Conservation (phyloP, 2,888 invertebrate species). For the Argyra leucocephala region DNA sequence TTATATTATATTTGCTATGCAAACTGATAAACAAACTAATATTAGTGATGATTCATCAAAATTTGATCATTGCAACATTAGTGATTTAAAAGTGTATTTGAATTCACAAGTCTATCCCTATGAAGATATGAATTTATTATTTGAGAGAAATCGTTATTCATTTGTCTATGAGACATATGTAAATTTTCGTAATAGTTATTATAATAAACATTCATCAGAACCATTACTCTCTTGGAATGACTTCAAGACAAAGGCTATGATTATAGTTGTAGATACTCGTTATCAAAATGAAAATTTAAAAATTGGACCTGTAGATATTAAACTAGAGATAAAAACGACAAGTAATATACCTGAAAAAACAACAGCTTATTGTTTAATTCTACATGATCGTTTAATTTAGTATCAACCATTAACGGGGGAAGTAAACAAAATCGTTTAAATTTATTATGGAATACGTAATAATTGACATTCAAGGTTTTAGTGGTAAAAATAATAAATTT, state of each 20-base stretch:
- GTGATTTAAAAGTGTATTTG: slow-evolving; percentile 33
- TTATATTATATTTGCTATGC: slow-evolving; percentile 37
- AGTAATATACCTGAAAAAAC: no score
- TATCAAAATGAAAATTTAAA: slow-evolving; percentile 28
- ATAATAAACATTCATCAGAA: neutral
- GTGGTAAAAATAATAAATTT: no score
- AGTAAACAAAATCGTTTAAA: no score
- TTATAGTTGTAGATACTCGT: slow-evolving; percentile 29
- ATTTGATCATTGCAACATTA: slow-evolving; percentile 29
- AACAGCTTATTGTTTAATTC: no score
- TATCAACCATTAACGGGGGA: no score
- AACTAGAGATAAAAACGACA: no score
- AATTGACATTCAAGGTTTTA: no score
- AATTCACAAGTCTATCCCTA: slow-evolving; percentile 35
- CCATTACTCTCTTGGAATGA: slow-evolving; percentile 14
- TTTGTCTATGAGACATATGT: slow-evolving; percentile 22
- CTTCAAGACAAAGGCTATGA: slow-evolving; percentile 26
- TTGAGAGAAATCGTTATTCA: slow-evolving; percentile 26
- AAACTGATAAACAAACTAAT: slow-evolving; percentile 35
- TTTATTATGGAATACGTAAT: no score
- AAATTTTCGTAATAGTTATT: neutral
- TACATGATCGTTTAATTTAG: no score
- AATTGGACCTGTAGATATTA: no score
- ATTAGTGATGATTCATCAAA: slow-evolving; percentile 23
- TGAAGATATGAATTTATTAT: slow-evolving; percentile 31